Evolutionary conservation across 2,113 vertebrate species (phyloP).

Genomic region (Copsychus sechellarum): DNA sequence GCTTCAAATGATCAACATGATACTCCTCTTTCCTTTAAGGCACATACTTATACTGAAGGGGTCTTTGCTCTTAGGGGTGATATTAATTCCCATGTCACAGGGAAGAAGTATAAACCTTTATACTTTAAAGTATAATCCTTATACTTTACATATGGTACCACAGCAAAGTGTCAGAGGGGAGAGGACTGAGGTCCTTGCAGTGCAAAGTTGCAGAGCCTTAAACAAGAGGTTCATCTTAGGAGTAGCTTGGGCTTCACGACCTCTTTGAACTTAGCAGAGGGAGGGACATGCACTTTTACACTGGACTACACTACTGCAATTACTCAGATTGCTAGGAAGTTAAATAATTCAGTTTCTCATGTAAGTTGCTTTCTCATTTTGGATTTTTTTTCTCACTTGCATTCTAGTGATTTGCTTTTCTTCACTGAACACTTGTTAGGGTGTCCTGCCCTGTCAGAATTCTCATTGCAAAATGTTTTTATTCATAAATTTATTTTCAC

Average conservation of each 20-base stretch:
- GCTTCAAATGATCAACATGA: neutral
- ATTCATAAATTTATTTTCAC: slow-evolving; percentile 15
- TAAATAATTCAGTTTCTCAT: slow-evolving; percentile 21
- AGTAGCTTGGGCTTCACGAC: neutral
- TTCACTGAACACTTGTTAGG: neutral
- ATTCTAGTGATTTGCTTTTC: slow-evolving; percentile 19
- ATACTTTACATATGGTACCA: neutral
- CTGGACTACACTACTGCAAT: neutral
- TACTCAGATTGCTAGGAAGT: neutral
- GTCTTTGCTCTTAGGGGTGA: neutral
- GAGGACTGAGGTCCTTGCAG: neutral
- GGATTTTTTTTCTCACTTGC: neutral
- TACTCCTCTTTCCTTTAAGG: neutral
- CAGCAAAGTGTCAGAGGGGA: neutral
- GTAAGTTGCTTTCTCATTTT: neutral
- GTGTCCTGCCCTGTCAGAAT: neutral
- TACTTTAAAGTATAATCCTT: neutral
- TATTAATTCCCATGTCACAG: neutral
- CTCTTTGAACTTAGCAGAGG: neutral
- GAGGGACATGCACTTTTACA: neutral
- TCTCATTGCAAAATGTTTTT: slow-evolving; percentile 12
- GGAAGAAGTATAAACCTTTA: neutral
- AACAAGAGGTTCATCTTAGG: neutral
- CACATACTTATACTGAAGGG: neutral
- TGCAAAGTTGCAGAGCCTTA: neutral